Evolutionary conservation across 2,797 vertebrate species (phyloP).

Genomic region (Sternarchorhynchus goeldii): DNA sequence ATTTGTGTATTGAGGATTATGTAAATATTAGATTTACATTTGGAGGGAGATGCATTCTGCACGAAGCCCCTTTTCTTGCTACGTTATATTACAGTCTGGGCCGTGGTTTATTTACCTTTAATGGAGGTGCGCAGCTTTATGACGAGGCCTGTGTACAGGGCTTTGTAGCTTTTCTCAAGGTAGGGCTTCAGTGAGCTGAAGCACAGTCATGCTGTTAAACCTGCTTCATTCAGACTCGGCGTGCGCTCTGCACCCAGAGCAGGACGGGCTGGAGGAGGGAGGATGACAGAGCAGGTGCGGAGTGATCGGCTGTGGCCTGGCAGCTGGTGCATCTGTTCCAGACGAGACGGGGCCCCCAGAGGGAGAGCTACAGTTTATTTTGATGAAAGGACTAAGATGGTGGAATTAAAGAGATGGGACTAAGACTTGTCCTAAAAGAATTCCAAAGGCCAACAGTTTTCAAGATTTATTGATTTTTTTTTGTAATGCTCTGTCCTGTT

Average conservation of each 20-base stretch:
- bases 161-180: conserved; percentile 18
- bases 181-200: background rate
- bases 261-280: background rate
- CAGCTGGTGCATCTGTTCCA: conserved; percentile 8
- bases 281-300: background rate
- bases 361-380: background rate
- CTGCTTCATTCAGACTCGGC: background rate
- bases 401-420: too few relatives aligned
- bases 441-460: too few relatives aligned
- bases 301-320: background rate
- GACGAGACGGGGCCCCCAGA: background rate
- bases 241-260: background rate
- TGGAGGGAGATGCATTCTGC: background rate
- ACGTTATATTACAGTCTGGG: too few relatives aligned
- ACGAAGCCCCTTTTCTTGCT: background rate
- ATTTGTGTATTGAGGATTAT: too few relatives aligned
- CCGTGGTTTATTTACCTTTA: background rate
- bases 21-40: background rate
- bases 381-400: background rate
- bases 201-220: conserved; percentile 18
- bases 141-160: background rate
- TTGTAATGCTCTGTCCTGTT: background rate
- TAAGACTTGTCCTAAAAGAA: too few relatives aligned
- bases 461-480: background rate
- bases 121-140: background rate